Base-by-base conservation (phyloP, 2,888 invertebrate species). In the Lamellibrachia columna region DNA sequence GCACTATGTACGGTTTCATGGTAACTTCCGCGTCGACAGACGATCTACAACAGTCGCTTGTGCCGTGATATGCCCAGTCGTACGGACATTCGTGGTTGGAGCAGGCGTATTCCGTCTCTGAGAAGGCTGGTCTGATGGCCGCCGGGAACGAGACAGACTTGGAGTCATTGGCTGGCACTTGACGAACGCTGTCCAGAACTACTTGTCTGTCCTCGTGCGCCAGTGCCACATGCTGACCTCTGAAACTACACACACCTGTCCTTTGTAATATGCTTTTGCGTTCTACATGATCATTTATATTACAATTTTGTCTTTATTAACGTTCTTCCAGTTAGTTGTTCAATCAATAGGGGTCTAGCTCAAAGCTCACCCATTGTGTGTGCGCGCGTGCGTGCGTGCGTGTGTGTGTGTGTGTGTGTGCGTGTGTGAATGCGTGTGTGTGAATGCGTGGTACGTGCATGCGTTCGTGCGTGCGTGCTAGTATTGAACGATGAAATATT, bases 1-100 rank as follows among this genome's bases (percentile, higher is more conserved):
- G 75, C 75, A 75, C 75, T 75, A 75, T 75, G 75, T 75, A 75
- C 11, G 75, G 75, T 75, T 75, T 75, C 75, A 75, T 75, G 75
- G 75, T 75, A 11, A 75, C 75, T 75, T 75, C 75, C 6, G 40
- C 40, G 40, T 40, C 40, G 40, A 15, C 75, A n/a, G 75, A 75
- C 75, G 75, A 75, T 75, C 75, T 75, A 22, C 75, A 75, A 22
- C 75, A 75, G 75, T 75, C 75, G 75, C 22, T 15, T 6, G 75
- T 22, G 22, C 75, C 75, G 75, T 75, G 75, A n/a, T 75, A 75
- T 2, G 75, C 75, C 75, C 75, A 75, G 75, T 75, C 75, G 75
- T 75, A 75, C 75, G 75, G 75, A 75, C 75, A 75, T 15, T 75
- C 75, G 75, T 75, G 75, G n/a, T n/a, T 75, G 75, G 75, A 22